Percentiles rank a stretch among this genome's conserved stretches.
phyloP scores from a whole-genome alignment of 2,113 vertebrate genomes.

The Cinclus mexicanus region DNA sequence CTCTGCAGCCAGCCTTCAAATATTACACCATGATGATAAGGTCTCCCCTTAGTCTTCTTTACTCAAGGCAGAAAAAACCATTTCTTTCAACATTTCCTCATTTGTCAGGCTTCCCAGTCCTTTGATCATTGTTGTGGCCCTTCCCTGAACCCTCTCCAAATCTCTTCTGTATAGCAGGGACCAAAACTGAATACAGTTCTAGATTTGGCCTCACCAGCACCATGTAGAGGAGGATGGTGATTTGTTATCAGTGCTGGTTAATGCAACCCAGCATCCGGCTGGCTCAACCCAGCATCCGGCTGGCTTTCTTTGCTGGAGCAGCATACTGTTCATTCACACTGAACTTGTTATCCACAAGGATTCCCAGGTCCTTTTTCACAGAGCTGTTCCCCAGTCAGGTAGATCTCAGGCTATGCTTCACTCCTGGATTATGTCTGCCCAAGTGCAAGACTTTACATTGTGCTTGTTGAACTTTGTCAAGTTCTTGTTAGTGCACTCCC shows the following conservation, averaged over 20 bases:
- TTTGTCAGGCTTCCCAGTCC: not conserved
- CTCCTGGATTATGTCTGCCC: too few species aligned
- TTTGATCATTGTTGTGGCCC: too few species aligned
- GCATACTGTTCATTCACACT: not conserved
- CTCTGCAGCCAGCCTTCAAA: not conserved
- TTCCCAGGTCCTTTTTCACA: not conserved
- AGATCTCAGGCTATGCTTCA: too few species aligned
- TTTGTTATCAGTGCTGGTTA: not conserved
- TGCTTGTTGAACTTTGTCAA: not conserved
- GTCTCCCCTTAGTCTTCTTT: not conserved
- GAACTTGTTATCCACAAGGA: not conserved
- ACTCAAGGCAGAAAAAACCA: not conserved
- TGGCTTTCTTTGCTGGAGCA: not conserved
- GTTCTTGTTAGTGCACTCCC: not conserved
- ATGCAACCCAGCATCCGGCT: not conserved
- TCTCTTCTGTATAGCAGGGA: not conserved
- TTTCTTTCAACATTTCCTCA: not conserved
- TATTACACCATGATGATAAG: not conserved
- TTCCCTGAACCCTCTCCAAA: not conserved
- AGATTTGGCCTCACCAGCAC: not conserved
- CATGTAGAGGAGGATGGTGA: not conserved
- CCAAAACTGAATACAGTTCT: not conserved
- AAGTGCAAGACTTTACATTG: not conserved
- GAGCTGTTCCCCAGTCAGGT: not conserved
- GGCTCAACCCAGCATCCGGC: not conserved